These are phyloP conservation scores for Bovichtus variegatus DNA, from an alignment of 2,797 vertebrate species.

Conservation along the genomic window DNA sequence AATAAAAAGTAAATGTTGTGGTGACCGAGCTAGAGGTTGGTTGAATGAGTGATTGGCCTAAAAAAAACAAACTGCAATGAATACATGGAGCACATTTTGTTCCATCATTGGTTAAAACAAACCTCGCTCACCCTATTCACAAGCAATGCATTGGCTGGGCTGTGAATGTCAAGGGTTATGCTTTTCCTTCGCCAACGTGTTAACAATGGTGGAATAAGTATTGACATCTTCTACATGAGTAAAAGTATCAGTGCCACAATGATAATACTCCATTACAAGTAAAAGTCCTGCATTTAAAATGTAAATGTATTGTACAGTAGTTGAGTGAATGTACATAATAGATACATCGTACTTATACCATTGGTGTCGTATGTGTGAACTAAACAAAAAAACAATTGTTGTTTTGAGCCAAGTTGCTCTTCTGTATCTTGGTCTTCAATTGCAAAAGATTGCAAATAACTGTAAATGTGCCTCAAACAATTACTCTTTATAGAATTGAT, in stretches of 20 bases:
- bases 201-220: neutral
- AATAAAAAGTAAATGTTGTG: neutral
- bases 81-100: neutral
- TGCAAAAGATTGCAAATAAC: neutral
- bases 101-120: neutral
- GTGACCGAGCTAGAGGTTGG: neutral
- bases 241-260: neutral
- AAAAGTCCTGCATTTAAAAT: neutral
- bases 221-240: neutral
- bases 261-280: too few species aligned
- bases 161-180: neutral
- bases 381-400: neutral
- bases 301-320: too few species aligned
- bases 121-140: neutral
- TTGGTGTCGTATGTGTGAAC: neutral
- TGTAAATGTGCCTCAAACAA: neutral
- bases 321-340: neutral
- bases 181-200: neutral
- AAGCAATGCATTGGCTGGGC: too few species aligned
- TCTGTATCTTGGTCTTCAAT: neutral
- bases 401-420: neutral
- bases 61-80: neutral
- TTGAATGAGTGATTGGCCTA: neutral
- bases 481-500: neutral
- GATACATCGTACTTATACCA: neutral